Evolutionary conservation across 2,797 vertebrate species (phyloP), one percentile per base, ranked within the genome.

Genomic region (Rallus crepitans): DNA sequence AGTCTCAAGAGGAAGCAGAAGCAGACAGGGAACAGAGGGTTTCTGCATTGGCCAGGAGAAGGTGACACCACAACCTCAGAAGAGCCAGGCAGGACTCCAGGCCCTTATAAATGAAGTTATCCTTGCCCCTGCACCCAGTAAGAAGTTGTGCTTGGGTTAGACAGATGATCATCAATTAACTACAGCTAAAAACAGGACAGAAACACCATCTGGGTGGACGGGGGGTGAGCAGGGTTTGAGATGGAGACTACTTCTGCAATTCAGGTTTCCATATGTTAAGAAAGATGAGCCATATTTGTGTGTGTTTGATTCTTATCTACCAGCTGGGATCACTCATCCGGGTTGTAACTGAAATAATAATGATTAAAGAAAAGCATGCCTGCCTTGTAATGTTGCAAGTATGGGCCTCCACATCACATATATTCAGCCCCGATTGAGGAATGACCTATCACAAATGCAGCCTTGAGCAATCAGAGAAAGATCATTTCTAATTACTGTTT

Each of bases 291-390:
- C 91, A 55, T 90, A 95, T 95, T 96, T 96, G 92, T 94, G 92
- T 90, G 94, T 92, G 93, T 94, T 94, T 96, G 96, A 97, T 96
- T 96, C 96, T 96, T 97, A 97, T 96, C 96, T 96, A 80, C 95
- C 96, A 97, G 96, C 95, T 97, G 96, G 96, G 96, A 96, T 96
- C 95, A 96, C 96, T 96, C 96, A 97, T 95, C 86, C 10, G 61
- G 88, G 96, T 96, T 97, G 96, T 96, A 96, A 96, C 94, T 72
- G 96, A 75, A 97, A 95, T 96, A 97, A 96, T 97, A 95, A 97
- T 96, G 94, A 97, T 96, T 95, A 96, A 97, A 97, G 96, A 93
- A 96, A 96, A 97, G 96, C 94, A 95, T 93, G 94, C 95, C 85
- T 95, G 95, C 93, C 95, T 94, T 96, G 95, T 96, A 96, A 94